Evolutionary conservation across 2,113 vertebrate species (phyloP).

Genomic region (Pluvianellus socialis): DNA sequence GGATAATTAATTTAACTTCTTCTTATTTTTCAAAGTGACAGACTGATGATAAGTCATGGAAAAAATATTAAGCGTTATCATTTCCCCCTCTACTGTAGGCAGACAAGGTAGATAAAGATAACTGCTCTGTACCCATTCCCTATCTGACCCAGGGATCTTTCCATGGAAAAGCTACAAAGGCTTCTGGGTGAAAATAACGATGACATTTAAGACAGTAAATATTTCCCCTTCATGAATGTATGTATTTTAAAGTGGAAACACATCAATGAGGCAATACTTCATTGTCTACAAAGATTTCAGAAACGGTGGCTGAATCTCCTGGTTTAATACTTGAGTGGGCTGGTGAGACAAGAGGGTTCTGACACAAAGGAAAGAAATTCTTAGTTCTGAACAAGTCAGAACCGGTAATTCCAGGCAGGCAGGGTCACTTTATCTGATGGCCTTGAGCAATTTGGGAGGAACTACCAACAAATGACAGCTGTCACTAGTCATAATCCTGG

Average conservation of each 20-base stretch:
- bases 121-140: background rate
- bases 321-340: background rate
- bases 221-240: background rate
- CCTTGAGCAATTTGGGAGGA: background rate
- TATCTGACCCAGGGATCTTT: background rate
- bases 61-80: background rate
- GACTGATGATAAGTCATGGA: background rate
- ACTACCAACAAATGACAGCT: background rate
- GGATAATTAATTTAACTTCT: constrained; percentile 17
- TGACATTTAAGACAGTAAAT: background rate
- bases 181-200: background rate
- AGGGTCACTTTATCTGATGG: background rate
- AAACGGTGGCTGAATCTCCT: background rate
- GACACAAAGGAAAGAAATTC: background rate
- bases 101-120: background rate
- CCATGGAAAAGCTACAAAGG: background rate
- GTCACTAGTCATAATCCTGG: background rate
- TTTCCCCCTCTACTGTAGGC: background rate
- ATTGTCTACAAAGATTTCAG: background rate
- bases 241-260: background rate
- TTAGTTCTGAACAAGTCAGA: background rate
- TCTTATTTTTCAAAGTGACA: constrained; percentile 23
- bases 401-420: background rate
- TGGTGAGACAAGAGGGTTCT: background rate
- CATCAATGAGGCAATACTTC: background rate